Conservation (phyloP, 2,113 vertebrate species). For the Megaceryle torquata region DNA sequence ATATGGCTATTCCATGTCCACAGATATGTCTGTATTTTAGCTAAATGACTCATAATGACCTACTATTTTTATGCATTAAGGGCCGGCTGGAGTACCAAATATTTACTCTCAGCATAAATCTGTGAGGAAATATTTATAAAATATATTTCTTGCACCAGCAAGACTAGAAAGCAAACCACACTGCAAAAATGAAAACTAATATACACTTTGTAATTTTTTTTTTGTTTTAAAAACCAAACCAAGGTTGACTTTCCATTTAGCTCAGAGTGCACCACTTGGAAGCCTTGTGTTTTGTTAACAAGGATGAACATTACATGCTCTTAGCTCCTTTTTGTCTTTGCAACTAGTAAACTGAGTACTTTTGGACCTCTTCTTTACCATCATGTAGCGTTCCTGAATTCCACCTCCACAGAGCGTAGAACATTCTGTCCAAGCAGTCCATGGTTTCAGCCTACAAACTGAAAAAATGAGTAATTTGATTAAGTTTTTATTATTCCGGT, state of each 20-base stretch:
- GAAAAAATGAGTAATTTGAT: background rate
- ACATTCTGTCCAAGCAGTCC: slow-evolving; percentile 96
- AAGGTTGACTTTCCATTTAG: slow-evolving; percentile 77
- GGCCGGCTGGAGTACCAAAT: slow-evolving; percentile 58
- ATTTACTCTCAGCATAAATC: slow-evolving; percentile 45
- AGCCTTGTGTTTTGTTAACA: slow-evolving; percentile 81
- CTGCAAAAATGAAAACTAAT: slow-evolving; percentile 78
- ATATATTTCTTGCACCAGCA: slow-evolving; percentile 73
- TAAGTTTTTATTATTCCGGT: background rate
- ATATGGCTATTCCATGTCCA: slow-evolving; percentile 59
- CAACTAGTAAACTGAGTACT: slow-evolving; percentile 91
- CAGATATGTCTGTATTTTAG: slow-evolving; percentile 35
- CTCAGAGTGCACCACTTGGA: slow-evolving; percentile 71
- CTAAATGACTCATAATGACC: slow-evolving; percentile 27
- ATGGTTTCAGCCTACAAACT: slow-evolving; percentile 95
- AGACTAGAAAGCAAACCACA: slow-evolving; percentile 76
- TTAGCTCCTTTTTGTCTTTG: slow-evolving; percentile 97
- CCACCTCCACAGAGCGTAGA: slow-evolving; percentile 92
- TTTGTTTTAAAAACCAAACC: slow-evolving; percentile 72
- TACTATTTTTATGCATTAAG: slow-evolving; percentile 59
- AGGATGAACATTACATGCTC: slow-evolving; percentile 94
- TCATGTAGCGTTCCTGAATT: slow-evolving; percentile 96
- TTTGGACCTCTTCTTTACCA: slow-evolving; percentile 94
- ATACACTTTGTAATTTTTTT: slow-evolving; percentile 62
- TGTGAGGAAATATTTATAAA: slow-evolving; percentile 70